phyloP scores from a whole-genome alignment of 2,888 invertebrate genomes.

The Drosophila gaucha region DNA sequence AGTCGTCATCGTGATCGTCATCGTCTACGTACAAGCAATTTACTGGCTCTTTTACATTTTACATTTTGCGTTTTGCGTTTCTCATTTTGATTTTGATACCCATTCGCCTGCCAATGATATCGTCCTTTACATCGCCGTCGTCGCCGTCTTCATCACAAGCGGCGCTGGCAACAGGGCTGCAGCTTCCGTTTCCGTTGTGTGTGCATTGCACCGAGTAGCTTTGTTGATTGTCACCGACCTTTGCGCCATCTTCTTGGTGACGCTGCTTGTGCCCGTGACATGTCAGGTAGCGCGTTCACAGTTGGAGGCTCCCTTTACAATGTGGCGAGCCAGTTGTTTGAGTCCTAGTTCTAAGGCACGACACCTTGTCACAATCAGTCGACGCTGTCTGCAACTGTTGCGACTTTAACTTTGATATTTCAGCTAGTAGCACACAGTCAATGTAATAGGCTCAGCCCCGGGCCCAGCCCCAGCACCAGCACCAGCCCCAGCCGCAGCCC shows the following conservation, averaged over 20 bases:
- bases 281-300: constrained; percentile 16
- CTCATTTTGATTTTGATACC: constrained; percentile 49
- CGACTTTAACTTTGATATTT: constrained; percentile 28
- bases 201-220: constrained; percentile 42
- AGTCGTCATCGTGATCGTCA: constrained; percentile 8
- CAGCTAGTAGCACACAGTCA: neutral
- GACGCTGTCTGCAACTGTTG: constrained; percentile 12
- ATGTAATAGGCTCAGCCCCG: neutral
- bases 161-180: constrained; percentile 34
- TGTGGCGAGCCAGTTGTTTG: constrained; percentile 4
- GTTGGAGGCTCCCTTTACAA: constrained; percentile 8
- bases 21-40: constrained; percentile 62
- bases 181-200: constrained; percentile 54
- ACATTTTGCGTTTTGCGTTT: constrained; percentile 57
- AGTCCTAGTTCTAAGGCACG: constrained; percentile 20
- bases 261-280: constrained; percentile 5
- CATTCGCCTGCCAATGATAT: constrained; percentile 39
- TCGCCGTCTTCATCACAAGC: constrained; percentile 13
- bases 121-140: neutral
- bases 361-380: constrained; percentile 46
- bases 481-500: too few species aligned
- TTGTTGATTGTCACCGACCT: constrained; percentile 56
- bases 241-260: neutral
- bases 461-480: constrained; percentile 1
- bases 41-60: constrained; percentile 66